Percentiles rank a stretch among this genome's conserved stretches.
Conservation (phyloP, 2,113 vertebrate genomes). For the Vulpes vulpes region DNA sequence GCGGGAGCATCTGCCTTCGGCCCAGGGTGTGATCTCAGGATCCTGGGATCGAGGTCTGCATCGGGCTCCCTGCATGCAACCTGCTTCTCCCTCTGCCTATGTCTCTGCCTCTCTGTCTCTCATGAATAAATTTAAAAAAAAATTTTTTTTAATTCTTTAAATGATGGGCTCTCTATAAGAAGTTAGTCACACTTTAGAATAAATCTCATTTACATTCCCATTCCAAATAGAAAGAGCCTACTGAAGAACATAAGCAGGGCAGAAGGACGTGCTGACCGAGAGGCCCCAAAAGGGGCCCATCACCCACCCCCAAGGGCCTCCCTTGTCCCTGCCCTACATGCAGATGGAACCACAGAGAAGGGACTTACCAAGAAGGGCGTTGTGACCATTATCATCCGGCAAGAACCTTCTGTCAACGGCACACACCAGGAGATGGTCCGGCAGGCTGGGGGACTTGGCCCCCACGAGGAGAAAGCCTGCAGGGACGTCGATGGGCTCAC, state of each 20-base stretch:
- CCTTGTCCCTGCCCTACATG: rapidly evolving
- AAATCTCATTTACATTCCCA: not conserved
- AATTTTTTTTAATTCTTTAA: too few species aligned
- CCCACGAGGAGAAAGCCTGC: conserved; percentile 95
- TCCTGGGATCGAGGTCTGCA: too few species aligned
- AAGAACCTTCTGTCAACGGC: conserved; percentile 96
- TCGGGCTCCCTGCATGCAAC: too few species aligned
- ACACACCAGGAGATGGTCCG: conserved; percentile 95
- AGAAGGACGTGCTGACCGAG: rapidly evolving
- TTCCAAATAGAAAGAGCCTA: not conserved
- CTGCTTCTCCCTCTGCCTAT: too few species aligned
- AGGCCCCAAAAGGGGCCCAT: not conserved
- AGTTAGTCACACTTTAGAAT: not conserved
- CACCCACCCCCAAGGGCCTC: not conserved
- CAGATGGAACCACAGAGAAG: rapidly evolving
- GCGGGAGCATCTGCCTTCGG: too few species aligned
- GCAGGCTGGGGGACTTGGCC: conserved; percentile 93
- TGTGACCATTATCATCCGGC: conserved; percentile 95
- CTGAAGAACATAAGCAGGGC: rapidly evolving
- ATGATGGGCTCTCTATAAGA: not conserved
- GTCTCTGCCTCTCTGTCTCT: too few species aligned
- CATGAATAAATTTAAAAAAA: too few species aligned
- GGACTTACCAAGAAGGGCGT: conserved; percentile 95
- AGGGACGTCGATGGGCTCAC: conserved; percentile 93
- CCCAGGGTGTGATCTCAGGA: too few species aligned